Base-by-base conservation (phyloP, 2,113 vertebrate genomes). In the Chloroceryle aenea region DNA sequence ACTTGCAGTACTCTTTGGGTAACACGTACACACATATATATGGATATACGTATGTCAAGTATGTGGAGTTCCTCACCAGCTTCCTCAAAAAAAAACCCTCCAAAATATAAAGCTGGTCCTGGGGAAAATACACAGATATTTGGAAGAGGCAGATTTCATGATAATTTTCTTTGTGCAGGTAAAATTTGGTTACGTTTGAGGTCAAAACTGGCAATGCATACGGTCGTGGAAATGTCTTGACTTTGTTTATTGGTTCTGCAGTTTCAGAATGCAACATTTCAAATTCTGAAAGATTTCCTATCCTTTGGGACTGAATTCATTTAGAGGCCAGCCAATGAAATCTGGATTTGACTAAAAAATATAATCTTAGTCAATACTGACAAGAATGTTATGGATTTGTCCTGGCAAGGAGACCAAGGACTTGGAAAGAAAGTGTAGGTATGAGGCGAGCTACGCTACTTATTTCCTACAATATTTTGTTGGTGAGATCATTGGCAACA, bases 151-250 rank as follows among this genome's bases (percentile, higher is more conserved):
- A 48, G 18, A 50, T 36, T 62, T 22, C 36, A 38, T 17, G 3
- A 1, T 1, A 1, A 9, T 80, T 55, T 83, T 38, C 36, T 43
- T 48, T 11, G 30, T 7, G 25, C 2, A 48, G 30, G 13, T 80
- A 66, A 53, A 61, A 74, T 73, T 12, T 36, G 20, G 63, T 40
- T 40, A 12, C 4, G 8, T 27, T 19, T 40, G 45, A 52, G 55
- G 36, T 61, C 55, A 78, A 56, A 40, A 25, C 20, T 10, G 18
- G 53, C 6, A 45, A 4, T 10, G 25, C 5, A 9, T 10, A 22
- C 0, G 1, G 18, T 4, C 43, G 19, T 8, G 40, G 63, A 61
- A 80, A 30, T 2, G 0, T 20, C 13, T 34, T 13, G 18, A 1
- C 12, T 85, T 64, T 32, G 15, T 55, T 22, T 6, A 8, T 15